Base-by-base conservation (phyloP, 92 coral and sea anemone genomes). In the Metridium senile region DNA sequence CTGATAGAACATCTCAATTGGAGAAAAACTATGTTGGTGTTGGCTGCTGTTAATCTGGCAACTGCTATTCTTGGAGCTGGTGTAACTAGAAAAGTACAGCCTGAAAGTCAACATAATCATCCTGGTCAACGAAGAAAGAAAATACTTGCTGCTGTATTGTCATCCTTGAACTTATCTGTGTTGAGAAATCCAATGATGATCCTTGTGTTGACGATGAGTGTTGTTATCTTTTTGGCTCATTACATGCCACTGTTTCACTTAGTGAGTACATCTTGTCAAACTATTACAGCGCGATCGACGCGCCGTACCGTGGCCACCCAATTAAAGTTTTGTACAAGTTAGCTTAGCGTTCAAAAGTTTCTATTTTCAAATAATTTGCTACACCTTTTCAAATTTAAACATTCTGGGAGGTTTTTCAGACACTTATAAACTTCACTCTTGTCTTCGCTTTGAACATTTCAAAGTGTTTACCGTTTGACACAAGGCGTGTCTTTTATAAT, bases 161-260 rank as follows among this genome's bases (percentile, higher is more conserved):
- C 68, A 29, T 2, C 30, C 47, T 33, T 39, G 19, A 17, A 43
- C 34, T 72, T 22, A 11, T 72, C 85, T 0, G 26, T 49, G 29
- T 51, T 61, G 56, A 72, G 3, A 62, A 72, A 63, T 35, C 72
- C 54, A 0, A 27, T 70, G 31, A 58, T 70, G n/a, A 28, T 54
- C 33, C n/a, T 80, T 26, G 27, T 64, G 30, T 28, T 59, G 58
- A 20, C 46, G 26, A 58, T 58, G 35, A 45, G 25, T 19, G 13
- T 45, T 17, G 61, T 80, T 39, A 25, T 23, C 7, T 52, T 11
- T 22, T 25, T 71, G 33, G 84, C 62, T 0, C 64, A 70, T 25
- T 26, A 10, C 29, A 80, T 71, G 75, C 84, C 84, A 3, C n/a
- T 49, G 43, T 23, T 80, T 11, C 84, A 80, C 26, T 58, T 80